Evolutionary conservation across 2,797 vertebrate genomes (phyloP), one percentile per base, ranked within the genome.

Genomic region (Enoplosus armatus): DNA sequence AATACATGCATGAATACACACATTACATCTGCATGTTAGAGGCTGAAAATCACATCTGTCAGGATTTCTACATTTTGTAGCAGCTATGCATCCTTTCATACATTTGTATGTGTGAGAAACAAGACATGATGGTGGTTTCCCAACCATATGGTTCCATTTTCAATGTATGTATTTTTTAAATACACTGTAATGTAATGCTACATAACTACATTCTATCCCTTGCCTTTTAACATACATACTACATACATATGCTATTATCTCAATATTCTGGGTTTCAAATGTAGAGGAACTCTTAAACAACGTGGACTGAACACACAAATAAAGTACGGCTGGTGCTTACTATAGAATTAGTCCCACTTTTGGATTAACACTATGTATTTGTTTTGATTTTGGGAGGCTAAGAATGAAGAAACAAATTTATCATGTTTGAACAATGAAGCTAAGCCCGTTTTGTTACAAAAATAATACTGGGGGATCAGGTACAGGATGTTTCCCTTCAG

Each of bases 401-500:
- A 78, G 83, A 78, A 85, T 29, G 51, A 80, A 82, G 71, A 80
- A 92, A 80, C 72, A 81, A 72, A 78, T 81, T 24, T 61, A 61
- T 85, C 80, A 67, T 51, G 63, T 89, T 87, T 75, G 67, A 88
- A 88, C 78, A 84, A 86, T 33, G 53, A 68, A 26, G 56, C 39
- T 55, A 71, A 86, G 71, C 54, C 66, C 55, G 60, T 78, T 89
- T 78, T 65, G 54, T 80, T 68, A 61, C 59, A 72, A 80, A 72
- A 80, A 65, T 66, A 86, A 77, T 64, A 65, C 59, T 14, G 45
- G 26, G 7, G 78, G 84, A 86, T 90, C 81, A 89, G 82, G 82
- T 86, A 86, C 50, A 85, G 77, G 77, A 85, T 86, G 80, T 84
- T 75, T 85, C 62, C 55, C 77, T 77, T 75, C 82, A 72, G 63